Base-by-base conservation (phyloP, 2,797 vertebrate species). In the Distichodus sexfasciatus region DNA sequence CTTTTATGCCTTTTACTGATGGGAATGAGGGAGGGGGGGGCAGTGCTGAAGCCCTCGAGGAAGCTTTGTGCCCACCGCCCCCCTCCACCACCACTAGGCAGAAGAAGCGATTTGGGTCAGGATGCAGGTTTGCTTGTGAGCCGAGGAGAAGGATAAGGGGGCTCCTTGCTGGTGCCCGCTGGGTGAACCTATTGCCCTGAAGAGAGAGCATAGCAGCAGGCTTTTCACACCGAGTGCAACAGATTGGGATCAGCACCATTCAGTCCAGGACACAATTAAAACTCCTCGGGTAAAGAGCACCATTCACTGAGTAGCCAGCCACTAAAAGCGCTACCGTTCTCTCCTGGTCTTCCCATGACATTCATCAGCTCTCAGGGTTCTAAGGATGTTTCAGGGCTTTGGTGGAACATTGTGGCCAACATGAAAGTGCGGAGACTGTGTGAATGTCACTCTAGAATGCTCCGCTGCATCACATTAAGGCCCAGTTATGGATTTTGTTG, bases 101-200 rank as follows among this genome's bases (percentile, higher is more conserved):
- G 70, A 69, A 51, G 66, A 15, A 69, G 46, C 48, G 29, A 81
- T 69, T 58, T 75, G 74, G 72, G 58, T 75, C 74, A 77, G 69
- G 50, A 74, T 67, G 40, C 41, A 35, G n/a, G n/a, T n/a, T n/a
- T n/a, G n/a, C n/a, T n/a, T n/a, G n/a, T n/a, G n/a, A n/a, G n/a
- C n/a, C n/a, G n/a, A n/a, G n/a, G n/a, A 54, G 63, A 71, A 35
- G 43, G 40, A 43, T 36, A 15, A 12, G 54, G 36, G 23, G 33
- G 65, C 61, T 53, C 35, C 40, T 47, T 60, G 35, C 51, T 43
- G 29, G 19, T 77, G 69, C 69, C 68, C 54, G 35, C 54, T 28
- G 46, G 47, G 33, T 80, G 72, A 77, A 50, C 72, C 65, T n/a
- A n/a, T 43, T 68, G 48, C 44, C 61, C 53, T 48, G 14, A 11